Base-by-base conservation (phyloP, 2,113 vertebrate species). In the Gymnorhina tibicen region DNA sequence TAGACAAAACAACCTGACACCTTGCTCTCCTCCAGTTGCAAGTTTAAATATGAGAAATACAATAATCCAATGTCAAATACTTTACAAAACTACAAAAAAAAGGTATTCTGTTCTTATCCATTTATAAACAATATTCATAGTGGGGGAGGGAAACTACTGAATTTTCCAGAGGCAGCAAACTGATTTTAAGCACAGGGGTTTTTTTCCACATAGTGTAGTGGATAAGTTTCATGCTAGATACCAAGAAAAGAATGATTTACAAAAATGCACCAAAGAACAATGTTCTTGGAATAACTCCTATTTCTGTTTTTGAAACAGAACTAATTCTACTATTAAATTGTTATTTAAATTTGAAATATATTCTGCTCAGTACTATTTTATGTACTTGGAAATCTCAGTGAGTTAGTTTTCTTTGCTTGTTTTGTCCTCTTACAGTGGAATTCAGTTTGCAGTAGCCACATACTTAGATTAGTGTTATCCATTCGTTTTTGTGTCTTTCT, bases 111-210 rank as follows among this genome's bases (percentile, higher is more conserved):
- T 41, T 60, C 12, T 16, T 32, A 64, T 11, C 17, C 19, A 50
- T 72, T 60, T 90, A 55, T 16, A 39, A 75, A 11, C 1, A 50
- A 14, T 47, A 52, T 56, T 23, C 4, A 9, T 28, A 10, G 5
- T 12, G 9, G 6, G 3, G 15, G 4, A 39, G 3, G 2, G 11
- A 72, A 62, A 49, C 0, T 37, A 30, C 26, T 52, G 35, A n/a
- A 47, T 87, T 74, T 91, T 93, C 21, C 14, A 39, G 18, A 85
- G 9, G 4, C 6, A 81, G 14, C 3, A 56, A 77, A 28, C 1
- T 30, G 10, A 20, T 78, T 89, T 85, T 72, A 52, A 23, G 9
- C 2, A 7, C 10, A 70, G 73, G 10, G 4, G 0, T 6, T 8
- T 28, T 74, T 79, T 74, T 42, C 24, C 15, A 19, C 74, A 55